phyloP scores from a whole-genome alignment of 2,113 vertebrate genomes.

The Pandion haliaetus region DNA sequence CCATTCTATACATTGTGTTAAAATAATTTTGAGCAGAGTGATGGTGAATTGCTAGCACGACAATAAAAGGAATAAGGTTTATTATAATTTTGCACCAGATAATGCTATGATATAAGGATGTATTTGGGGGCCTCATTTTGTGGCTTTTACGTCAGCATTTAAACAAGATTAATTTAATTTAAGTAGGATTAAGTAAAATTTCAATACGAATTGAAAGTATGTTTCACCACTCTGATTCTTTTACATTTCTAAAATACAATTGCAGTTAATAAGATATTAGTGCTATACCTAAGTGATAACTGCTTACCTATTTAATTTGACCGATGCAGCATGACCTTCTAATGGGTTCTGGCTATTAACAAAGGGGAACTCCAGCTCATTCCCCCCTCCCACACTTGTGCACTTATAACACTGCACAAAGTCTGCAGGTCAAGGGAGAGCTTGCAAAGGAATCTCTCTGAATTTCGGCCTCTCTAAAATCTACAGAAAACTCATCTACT shows the following conservation, averaged over 20 bases:
- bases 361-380: not conserved
- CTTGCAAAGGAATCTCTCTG: not conserved
- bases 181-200: conserved; percentile 22
- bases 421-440: not conserved
- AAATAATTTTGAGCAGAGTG: conserved; percentile 41
- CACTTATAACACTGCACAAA: not conserved
- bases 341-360: not conserved
- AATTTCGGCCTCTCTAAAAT: not conserved
- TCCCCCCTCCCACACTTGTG: too few species aligned
- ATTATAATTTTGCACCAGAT: conserved; percentile 57
- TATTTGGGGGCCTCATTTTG: conserved; percentile 39
- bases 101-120: conserved; percentile 27
- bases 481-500: not conserved
- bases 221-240: not conserved
- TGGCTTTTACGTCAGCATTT: conserved; percentile 50
- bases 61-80: conserved; percentile 16
- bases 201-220: not conserved
- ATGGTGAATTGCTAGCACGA: conserved; percentile 13
- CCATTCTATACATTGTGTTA: conserved; percentile 3
- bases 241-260: not conserved
- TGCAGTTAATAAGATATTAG: not conserved
- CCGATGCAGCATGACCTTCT: not conserved
- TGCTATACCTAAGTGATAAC: not conserved
- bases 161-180: conserved; percentile 52
- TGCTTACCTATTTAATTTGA: not conserved